Evolutionary conservation across 2,113 vertebrate species (phyloP), one percentile per base, ranked within the genome.

Genomic region (Ovis canadensis): DNA sequence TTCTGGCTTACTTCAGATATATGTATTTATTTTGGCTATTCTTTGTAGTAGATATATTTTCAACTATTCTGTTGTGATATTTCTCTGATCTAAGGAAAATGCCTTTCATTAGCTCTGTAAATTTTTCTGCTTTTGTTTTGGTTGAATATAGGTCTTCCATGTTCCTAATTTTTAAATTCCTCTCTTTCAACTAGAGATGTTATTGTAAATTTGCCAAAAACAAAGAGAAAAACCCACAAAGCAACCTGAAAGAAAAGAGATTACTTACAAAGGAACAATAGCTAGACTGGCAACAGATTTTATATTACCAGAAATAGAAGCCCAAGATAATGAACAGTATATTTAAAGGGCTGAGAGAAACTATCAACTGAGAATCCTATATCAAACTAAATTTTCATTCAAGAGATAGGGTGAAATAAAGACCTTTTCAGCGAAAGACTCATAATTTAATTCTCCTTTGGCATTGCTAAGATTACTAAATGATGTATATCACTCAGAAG

Each of bases 191-290:
- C 14, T 71, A 91, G n/a, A 88, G 13, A 84, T 94, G 48, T 50
- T 54, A 84, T 25, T 96, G 27, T 84, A 80, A 94, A 94, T 96
- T 36, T 95, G 64, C 25, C 14, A 94, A 84, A 93, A 62, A 95
- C 55, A 71, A 94, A 87, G 50, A 83, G 57, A 82, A 91, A 80
- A 95, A 71, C 78, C 27, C 55, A 2, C 48, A 88, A 77, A 91
- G 33, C 48, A 93, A 84, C 25, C 8, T 71, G 27, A 85, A 71
- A 94, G 55, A n/a, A 89, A 50, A 90, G 91, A 55, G 40, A 60
- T 80, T 94, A 50, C 5, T 84, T 91, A 60, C 9, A 91, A 91
- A 94, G 43, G 59, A 84, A 59, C 29, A 80, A 48, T 64, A 86
- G 59, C 11, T 71, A 81, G 17, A 60, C 31, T 88, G 77, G 85